These are phyloP conservation scores for Danaus chrysippus DNA, from an alignment of 2,888 invertebrate species.

Conservation along the genomic window DNA sequence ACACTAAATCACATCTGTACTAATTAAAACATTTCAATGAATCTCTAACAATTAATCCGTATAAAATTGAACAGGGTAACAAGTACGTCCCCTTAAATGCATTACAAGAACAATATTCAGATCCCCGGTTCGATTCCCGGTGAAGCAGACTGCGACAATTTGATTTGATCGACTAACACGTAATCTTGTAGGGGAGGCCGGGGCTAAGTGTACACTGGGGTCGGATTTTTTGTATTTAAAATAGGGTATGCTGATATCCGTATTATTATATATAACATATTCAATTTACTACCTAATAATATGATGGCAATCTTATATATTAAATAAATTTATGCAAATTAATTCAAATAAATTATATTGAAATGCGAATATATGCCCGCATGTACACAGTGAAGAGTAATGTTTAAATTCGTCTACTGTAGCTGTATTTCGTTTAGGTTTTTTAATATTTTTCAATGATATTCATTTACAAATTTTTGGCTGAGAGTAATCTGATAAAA, in stretches of 20 bases:
- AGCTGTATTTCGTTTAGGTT: too few relatives aligned
- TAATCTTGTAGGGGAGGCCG: conserved; percentile 34
- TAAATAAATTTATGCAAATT: too few relatives aligned
- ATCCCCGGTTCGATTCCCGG: conserved; percentile 36
- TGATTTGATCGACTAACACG: conserved; percentile 42
- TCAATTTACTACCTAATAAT: not conserved
- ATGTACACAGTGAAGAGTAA: too few relatives aligned
- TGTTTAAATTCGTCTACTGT: too few relatives aligned
- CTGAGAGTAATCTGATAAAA: not conserved
- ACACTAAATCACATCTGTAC: not conserved
- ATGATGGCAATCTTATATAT: not conserved
- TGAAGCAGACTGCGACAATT: conserved; percentile 47
- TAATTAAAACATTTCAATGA: conserved; percentile 8
- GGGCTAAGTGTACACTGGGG: conserved; percentile 19
- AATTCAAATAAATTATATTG: too few relatives aligned
- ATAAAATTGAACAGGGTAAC: conserved; percentile 19
- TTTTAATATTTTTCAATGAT: not conserved
- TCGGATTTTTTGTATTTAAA: conserved; percentile 3
- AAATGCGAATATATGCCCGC: too few relatives aligned
- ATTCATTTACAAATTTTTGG: not conserved
- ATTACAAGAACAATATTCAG: conserved; percentile 24
- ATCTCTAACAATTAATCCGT: conserved; percentile 16
- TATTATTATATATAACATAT: not conserved
- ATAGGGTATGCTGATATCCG: not conserved
- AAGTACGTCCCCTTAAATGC: conserved; percentile 13